Percentiles rank a stretch among this genome's conserved stretches.
These are phyloP conservation scores for Ophthalmolycus amberensis DNA, from an alignment of 2,113 vertebrate species.

Conservation along the genomic window DNA sequence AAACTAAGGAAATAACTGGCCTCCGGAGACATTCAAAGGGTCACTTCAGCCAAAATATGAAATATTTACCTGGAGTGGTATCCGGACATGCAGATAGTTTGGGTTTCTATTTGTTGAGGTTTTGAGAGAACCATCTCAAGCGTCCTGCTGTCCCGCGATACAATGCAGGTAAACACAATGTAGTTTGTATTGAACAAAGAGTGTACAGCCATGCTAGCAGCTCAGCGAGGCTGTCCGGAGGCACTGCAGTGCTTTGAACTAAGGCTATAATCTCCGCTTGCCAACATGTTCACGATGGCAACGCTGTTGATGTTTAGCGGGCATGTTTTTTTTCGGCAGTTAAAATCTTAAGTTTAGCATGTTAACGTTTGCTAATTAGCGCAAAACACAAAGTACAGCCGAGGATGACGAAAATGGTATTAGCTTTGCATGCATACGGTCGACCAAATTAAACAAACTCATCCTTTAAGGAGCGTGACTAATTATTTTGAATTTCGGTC, in stretches of 20 bases:
- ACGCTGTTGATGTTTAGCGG: not conserved
- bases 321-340: not conserved
- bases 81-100: not conserved
- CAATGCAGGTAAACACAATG: not conserved
- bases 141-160: not conserved
- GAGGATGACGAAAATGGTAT: not conserved
- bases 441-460: not conserved
- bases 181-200: not conserved
- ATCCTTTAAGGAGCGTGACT: not conserved
- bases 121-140: not conserved
- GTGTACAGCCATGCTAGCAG: not conserved
- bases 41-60: conserved; percentile 8
- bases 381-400: not conserved
- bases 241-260: not conserved
- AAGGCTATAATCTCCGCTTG: not conserved
- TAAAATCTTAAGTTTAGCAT: not conserved
- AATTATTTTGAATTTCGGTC: not conserved
- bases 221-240: not conserved
- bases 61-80: not conserved
- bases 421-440: not conserved
- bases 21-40: conserved; percentile 14
- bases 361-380: not conserved
- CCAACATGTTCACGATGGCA: not conserved
- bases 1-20: conserved; percentile 8
- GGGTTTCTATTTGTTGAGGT: not conserved